Evolutionary conservation across 2,888 invertebrate species (phyloP), one percentile per base, ranked within the genome.

Genomic region (Drosophila austrosaltans): DNA sequence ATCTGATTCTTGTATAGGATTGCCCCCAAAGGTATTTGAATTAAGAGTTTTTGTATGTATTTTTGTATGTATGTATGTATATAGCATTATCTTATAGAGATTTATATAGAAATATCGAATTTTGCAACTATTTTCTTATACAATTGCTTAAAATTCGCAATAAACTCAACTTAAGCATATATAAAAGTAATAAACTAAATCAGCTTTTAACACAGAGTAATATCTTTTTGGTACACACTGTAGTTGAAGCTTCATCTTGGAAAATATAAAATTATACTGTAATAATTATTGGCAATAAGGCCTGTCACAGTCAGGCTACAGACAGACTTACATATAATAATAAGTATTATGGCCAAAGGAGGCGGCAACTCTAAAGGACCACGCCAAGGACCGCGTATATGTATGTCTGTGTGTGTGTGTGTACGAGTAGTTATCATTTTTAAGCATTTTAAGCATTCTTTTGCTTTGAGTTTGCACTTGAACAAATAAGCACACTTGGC

Each of bases 401-500:
- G 6, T 48, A 22, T n/a, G 53, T 42, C 4, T 32, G 1, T 32
- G 1, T 32, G 1, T 6, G 1, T 20, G n/a, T 53, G 48, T 65
- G 59, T 60, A 39, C 40, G 28, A 72, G 72, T 76, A 78, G 69
- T 72, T 77, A 72, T 77, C 77, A 75, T 78, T 82, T 70, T 48
- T 48, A 82, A 82, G 82, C 75, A 71, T 48, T 48, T 25, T 48
- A 48, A 48, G 48, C 48, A 48, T 48, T 48, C 48, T 48, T 48
- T 48, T 48, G 48, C 48, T 48, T 48, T 48, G 48, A 48, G 48
- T 48, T 48, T 57, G 57, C 75, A 79, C 83, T 82, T 79, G 77
- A 79, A 73, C 75, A 83, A 81, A 77, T 79, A 79, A 76, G 79
- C 79, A 79, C 75, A 81, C 82, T 76, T 81, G 76, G 78, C 73